Evolutionary conservation across 2,113 vertebrate species (phyloP), one percentile per base, ranked within the genome.

Genomic region (Sapajus apella): DNA sequence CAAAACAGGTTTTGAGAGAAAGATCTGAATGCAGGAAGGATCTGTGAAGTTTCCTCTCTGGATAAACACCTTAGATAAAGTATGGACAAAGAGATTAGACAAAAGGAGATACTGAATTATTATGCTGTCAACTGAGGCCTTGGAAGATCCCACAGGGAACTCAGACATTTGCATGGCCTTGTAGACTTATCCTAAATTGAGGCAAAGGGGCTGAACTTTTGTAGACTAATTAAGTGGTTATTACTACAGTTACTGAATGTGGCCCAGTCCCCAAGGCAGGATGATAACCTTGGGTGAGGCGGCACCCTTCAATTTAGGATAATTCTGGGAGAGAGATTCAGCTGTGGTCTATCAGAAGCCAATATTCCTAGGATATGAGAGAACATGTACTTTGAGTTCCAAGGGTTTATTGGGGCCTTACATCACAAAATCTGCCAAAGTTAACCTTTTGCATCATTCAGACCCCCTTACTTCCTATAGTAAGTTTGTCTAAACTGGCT

Each of bases 101-200:
- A 43, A 13, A 77, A 72, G 13, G 18, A 58, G 2, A 14, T 61
- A 6, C 30, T 77, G 61, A 85, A 50, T 70, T 86, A 23, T 52
- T 27, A 45, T 76, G 30, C 0, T 66, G 17, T 47, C 35, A 47
- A 56, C n/a, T 85, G 35, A 37, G 6, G 21, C 1, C 50, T 70
- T 30, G 1, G 35, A 21, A 1, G 8, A 23, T 35, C 8, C 8
- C 7, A 25, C 1, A 56, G 18, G 43, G 3, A 58, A 79, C 13
- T 55, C 2, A 6, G 43, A 40, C 3, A 13, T 56, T 81, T 86
- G 35, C 16, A 76, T 89, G 27, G 6, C 8, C 10, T 79, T 88
- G 45, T 7, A 52, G 5, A 68, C 1, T 30, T 87, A 87, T 27
- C 27, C 35, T 35, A 91, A 61, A 68, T 70, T 56, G 23, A 86